Evolutionary conservation across 2,888 invertebrate genomes (phyloP), one percentile per base, ranked within the genome.

Genomic region (Coenonympha glycerion): DNA sequence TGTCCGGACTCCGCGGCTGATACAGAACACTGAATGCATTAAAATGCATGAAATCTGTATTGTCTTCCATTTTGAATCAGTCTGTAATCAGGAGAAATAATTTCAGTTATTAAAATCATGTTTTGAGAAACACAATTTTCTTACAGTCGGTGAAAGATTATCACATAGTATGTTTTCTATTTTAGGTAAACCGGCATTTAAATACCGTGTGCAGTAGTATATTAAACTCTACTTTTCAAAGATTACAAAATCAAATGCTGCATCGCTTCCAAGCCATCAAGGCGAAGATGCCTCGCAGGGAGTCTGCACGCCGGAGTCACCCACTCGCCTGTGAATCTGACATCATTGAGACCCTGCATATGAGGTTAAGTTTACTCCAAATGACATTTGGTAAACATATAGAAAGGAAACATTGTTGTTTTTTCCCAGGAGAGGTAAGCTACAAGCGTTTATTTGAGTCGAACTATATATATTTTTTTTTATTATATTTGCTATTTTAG

Each of bases 381-480:
- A 97, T 97, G 96, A 94, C 96, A 15, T 96, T 96, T 86, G 95
- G 95, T 45, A 97, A 97, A 82, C 96, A 97, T 76, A 96, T 97
- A 72, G 96, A 97, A 76, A 90, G 95, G 65, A 95, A 94, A 72
- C 94, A 96, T 71, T 95, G 95, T 75, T 97, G 96, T 82, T 97
- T 97, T 80, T 97, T 97, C 72, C 95, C 97, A 39, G 97, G 97
- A 78, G 96, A 95, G 89, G 95, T 95, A 87, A 40, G 47, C 39
- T 33, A 8, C 22, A 5, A 11, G 19, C 5, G n/a, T 21, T 3
- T 18, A 6, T 21, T 4, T n/a, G n/a, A n/a, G n/a, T n/a, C n/a
- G n/a, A n/a, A n/a, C n/a, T n/a, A n/a, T n/a, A n/a, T n/a, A n/a
- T n/a, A n/a, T n/a, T n/a, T n/a, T n/a, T n/a, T n/a, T n/a, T n/a